Conservation (phyloP, 2,888 invertebrate species). For the Lepidochrysops patricia region DNA sequence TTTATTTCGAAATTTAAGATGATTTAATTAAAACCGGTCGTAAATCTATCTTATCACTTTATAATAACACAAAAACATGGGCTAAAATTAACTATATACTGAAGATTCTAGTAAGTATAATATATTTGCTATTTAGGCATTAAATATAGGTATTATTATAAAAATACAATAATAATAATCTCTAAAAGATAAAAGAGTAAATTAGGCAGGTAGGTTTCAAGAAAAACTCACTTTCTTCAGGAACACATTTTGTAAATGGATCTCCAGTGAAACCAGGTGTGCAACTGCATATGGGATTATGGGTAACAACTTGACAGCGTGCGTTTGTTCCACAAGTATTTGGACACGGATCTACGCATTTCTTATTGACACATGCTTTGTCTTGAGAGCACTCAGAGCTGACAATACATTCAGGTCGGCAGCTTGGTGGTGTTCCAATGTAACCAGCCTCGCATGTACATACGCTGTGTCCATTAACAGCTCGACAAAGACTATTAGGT, state of each 20-base stretch:
- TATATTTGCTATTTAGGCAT: too few relatives aligned
- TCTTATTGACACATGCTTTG: conserved; percentile 85
- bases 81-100: too few relatives aligned
- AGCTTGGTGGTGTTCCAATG: conserved; percentile 85
- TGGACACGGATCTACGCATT: conserved; percentile 87
- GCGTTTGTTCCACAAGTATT: conserved; percentile 88
- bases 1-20: too few relatives aligned
- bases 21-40: too few relatives aligned
- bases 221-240: conserved; percentile 73
- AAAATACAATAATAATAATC: too few relatives aligned
- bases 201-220: background rate
- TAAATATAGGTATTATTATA: too few relatives aligned
- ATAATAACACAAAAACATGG: too few relatives aligned
- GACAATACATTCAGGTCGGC: conserved; percentile 87
- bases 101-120: too few relatives aligned
- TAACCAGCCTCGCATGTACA: conserved; percentile 85
- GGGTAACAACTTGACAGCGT: conserved; percentile 87
- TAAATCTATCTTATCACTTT: too few relatives aligned
- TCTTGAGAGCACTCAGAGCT: conserved; percentile 89
- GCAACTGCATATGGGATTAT: conserved; percentile 91
- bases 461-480: conserved; percentile 84
- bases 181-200: too few relatives aligned
- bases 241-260: conserved; percentile 82
- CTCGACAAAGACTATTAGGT: conserved; percentile 85
- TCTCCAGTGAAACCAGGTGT: conserved; percentile 85